Evolutionary conservation across 2,888 invertebrate genomes (phyloP), one percentile per base, ranked within the genome.

Genomic region (Byasa hedistus): DNA sequence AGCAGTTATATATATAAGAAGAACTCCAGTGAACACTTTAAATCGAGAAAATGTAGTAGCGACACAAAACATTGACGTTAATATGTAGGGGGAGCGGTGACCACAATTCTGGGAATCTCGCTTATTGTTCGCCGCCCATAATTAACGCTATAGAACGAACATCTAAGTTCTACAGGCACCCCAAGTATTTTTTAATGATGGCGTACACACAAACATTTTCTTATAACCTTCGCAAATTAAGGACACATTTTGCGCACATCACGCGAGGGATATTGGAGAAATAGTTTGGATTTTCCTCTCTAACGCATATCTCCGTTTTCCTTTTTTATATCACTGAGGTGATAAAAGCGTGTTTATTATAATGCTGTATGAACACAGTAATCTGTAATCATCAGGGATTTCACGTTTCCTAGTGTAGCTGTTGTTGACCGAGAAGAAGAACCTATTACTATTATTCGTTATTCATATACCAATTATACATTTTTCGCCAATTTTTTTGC

Each of bases 61-160:
- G 48, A 57, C 39, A 67, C 63, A 63, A 67, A 63, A 59, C 59
- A 56, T 60, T 56, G 59, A 67, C 63, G 59, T 63, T 67, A 67
- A 63, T 67, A 65, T 27, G 61, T 59, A 21, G 62, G 58, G 66
- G 48, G 63, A 48, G 63, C 59, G 56, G 66, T 59, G 63, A 67
- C 63, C 63, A 67, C 58, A 59, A 66, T 63, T 67, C 66, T 67
- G 66, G 63, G 66, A 67, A 67, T 67, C 63, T 51, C 55, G 59
- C 59, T 67, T 58, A 67, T 67, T 67, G 66, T 67, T 56, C 59
- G 63, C 55, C 63, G 66, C 59, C 63, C 59, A 67, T 67, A 67
- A 67, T 67, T 67, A 67, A 67, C 66, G 62, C 66, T 56, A 56
- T 51, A 67, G 66, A 32, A 61, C 54, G 66, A 36, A 54, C 61